Base-by-base conservation (phyloP, 2,113 vertebrate species). In the Pelusios castaneus region DNA sequence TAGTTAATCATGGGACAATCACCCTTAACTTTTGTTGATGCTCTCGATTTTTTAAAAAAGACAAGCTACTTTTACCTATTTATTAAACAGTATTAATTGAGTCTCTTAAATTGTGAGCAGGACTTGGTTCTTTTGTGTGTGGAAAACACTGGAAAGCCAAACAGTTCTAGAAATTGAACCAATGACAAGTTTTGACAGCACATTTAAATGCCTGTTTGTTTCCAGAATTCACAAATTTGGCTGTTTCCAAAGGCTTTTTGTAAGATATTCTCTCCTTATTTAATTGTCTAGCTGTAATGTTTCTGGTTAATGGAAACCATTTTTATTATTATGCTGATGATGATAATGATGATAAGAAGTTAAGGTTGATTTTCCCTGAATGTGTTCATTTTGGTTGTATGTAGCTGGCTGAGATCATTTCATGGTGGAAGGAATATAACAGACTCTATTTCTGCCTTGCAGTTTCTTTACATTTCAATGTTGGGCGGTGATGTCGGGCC, bases 1-100 rank as follows among this genome's bases (percentile, higher is more conserved):
- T 98, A 98, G 97, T 97, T 97, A 97, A 96, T 97, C 96, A 97
- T 58, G 94, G 97, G 97, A 98, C 97, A 98, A 98, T 98, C 98
- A 97, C 97, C 97, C 95, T 96, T 97, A 97, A 98, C 96, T 96
- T 97, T 93, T 86, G 90, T 95, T 21, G 87, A 97, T 9, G 70
- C 60, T 80, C 88, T 93, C 97, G 96, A 95, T 78, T 29, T 1
- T 82, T 94, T 84, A 92, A 77, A 82, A 60, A 49, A 91, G 13
- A 56, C 60, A 78, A 95, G 93, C 92, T 95, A 89, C 85, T 97
- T 97, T 97, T 96, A 87, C 83, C 85, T 98, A 97, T 98, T 98
- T 98, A 98, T 98, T 98, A 97, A 97, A 97, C 93, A 87, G 80
- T 94, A 88, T 97, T 93, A 95, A 97, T 86, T 97, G 97, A 97